A percentile compares a stretch with the other conserved stretches of the same genome.
Evolutionary conservation across 2,888 invertebrate genomes (phyloP).

Genomic region (Thymelicus sylvestris): DNA sequence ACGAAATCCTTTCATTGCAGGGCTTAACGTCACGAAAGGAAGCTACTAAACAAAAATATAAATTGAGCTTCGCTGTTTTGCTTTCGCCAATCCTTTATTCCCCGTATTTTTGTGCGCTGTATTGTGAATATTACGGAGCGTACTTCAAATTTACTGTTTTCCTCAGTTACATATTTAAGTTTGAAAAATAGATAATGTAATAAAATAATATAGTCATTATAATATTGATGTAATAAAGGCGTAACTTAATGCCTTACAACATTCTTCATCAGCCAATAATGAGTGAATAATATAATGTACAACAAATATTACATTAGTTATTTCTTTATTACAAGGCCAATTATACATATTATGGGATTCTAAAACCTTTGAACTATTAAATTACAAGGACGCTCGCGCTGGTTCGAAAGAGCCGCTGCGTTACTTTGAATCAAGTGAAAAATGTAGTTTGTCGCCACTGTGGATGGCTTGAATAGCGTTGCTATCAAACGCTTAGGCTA

Average conservation of each 20-base stretch:
- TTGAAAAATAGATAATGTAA: no score
- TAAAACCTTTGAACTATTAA: not conserved
- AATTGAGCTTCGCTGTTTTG: conserved; percentile 17
- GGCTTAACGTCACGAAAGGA: conserved; percentile 33
- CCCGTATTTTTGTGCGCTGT: not conserved
- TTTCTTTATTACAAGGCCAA: no score
- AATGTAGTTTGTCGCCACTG: conserved; percentile 18
- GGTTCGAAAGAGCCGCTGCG: not conserved
- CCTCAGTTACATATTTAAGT: no score
- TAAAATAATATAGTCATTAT: no score
- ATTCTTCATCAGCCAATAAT: no score
- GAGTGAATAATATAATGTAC: no score
- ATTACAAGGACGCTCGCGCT: not conserved
- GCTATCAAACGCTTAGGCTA: conserved; percentile 35
- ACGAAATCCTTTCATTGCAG: conserved; percentile 32
- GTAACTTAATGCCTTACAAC: no score
- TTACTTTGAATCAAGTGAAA: conserved; percentile 22
- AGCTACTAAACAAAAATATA: conserved; percentile 29
- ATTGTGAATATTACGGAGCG: conserved; percentile 2
- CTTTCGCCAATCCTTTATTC: conserved; percentile 9
- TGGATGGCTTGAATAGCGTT: conserved; percentile 17
- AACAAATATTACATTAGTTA: no score
- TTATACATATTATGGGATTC: no score
- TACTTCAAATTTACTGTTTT: no score
- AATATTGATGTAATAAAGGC: no score